These are phyloP conservation scores for Trichonephila clavipes DNA, from an alignment of 1,140 invertebrate genomes.

Conservation along the genomic window DNA sequence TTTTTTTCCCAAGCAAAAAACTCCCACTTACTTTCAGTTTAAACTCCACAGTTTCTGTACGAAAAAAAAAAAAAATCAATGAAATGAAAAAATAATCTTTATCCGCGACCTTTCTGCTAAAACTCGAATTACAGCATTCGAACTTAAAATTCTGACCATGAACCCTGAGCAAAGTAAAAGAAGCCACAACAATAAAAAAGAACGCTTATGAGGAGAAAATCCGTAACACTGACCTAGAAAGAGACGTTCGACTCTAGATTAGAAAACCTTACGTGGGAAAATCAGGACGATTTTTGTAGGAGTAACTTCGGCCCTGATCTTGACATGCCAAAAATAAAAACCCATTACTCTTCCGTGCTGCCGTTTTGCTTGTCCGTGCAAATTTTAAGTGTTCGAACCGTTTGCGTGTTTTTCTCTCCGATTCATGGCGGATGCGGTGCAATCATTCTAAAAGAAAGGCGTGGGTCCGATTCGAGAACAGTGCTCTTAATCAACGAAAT, in stretches of 20 bases:
- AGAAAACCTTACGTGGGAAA: slow-evolving; percentile 32
- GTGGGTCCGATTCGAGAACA: slow-evolving; percentile 1
- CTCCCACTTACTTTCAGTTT: not conserved
- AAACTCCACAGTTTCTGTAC: not conserved
- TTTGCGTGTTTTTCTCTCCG: not conserved
- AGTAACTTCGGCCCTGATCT: slow-evolving; percentile 47
- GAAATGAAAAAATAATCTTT: not conserved
- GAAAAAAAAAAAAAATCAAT: too few species aligned
- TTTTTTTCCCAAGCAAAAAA: not conserved
- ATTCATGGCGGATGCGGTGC: slow-evolving; percentile 1
- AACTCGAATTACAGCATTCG: not conserved
- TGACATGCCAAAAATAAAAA: slow-evolving; percentile 7
- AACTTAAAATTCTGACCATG: slow-evolving; percentile 37
- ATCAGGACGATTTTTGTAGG: slow-evolving; percentile 53
- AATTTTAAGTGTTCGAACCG: not conserved
- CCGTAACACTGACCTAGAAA: slow-evolving; percentile 51
- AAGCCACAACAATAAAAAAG: not conserved
- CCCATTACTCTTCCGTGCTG: not conserved
- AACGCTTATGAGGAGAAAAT: not conserved
- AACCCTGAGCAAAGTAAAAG: not conserved
- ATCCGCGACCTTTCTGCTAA: slow-evolving; percentile 6
- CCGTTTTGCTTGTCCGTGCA: not conserved
- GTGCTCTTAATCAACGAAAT: not conserved
- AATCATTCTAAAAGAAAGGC: not conserved
- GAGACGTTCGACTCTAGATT: not conserved